Percentiles rank a stretch among this genome's conserved stretches.
Conservation (phyloP, 2,888 invertebrate genomes). For the Tinea pellionella region DNA sequence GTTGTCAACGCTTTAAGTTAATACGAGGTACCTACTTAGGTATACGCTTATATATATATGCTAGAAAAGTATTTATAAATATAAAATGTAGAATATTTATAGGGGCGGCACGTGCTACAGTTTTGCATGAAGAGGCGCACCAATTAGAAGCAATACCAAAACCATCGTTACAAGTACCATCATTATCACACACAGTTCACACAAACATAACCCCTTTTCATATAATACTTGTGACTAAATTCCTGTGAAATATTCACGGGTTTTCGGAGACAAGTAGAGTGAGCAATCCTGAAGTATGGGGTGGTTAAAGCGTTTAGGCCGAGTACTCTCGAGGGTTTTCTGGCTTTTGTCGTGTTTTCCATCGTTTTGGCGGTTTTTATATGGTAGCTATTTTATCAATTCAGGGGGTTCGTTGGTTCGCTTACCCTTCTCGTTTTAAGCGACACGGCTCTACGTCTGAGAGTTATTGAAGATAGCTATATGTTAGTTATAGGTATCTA, state of each 20-base stretch:
- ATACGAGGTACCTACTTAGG: not conserved
- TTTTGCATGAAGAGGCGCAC: constrained; percentile 59
- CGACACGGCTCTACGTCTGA: not conserved
- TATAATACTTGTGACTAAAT: constrained; percentile 40
- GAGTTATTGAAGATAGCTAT: constrained; percentile 7
- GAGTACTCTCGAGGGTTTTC: constrained; percentile 53
- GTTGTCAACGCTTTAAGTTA: not conserved
- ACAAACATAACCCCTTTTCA: constrained; percentile 38
- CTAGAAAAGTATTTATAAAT: constrained; percentile 14
- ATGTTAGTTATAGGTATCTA: not conserved
- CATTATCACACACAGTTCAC: constrained; percentile 52
- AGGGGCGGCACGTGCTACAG: constrained; percentile 63
- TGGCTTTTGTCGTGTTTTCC: constrained; percentile 63
- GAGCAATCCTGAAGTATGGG: constrained; percentile 64
- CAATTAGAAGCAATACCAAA: constrained; percentile 66
- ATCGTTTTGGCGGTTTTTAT: constrained; percentile 53
- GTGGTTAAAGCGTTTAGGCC: constrained; percentile 67
- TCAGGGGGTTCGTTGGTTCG: constrained; percentile 41
- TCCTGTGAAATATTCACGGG: constrained; percentile 50
- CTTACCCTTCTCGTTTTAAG: constrained; percentile 34
- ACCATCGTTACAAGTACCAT: constrained; percentile 63
- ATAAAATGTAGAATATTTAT: constrained; percentile 25
- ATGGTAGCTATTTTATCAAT: constrained; percentile 61
- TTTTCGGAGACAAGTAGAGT: constrained; percentile 69
- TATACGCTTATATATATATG: not conserved